Base-by-base conservation (phyloP, 2,888 invertebrate species). In the Hemaris fuciformis region DNA sequence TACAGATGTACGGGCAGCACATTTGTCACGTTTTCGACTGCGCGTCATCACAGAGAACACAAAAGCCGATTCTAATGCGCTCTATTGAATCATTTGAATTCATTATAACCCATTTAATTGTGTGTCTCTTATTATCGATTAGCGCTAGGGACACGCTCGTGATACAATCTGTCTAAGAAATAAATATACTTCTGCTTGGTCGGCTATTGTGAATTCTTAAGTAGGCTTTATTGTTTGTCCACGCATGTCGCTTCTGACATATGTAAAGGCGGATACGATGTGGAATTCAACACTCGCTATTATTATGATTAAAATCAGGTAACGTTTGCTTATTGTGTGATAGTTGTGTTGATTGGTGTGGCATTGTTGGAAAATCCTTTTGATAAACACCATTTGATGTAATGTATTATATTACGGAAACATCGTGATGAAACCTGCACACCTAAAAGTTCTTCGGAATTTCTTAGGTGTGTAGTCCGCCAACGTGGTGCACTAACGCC, bases 111-210 rank as follows among this genome's bases (percentile, higher is more conserved):
- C 53, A 53, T 63, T 45, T 56, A 43, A 63, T 63, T 63, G 48
- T 58, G 43, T 61, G 38, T 38, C 63, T 61, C 57, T 59, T 58
- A 59, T 59, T 64, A 65, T 63, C 66, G 68, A 70, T 72, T 70
- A 70, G 60, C 58, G 62, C 63, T 58, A 63, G 63, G 67, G 64
- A 73, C 63, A 66, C 65, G 69, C 62, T 64, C 60, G 60, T 60
- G 57, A 67, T 62, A 71, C 68, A 65, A 70, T 75, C 68, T 69
- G 65, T 66, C 62, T 64, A 63, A 62, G 57, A 65, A 71, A 64
- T 68, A 66, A 43, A n/a, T 70, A 53, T 69, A 63, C 61, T 65
- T 27, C 31, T 31, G 62, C 25, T n/a, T n/a, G n/a, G 63, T 62
- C 60, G 56, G 65, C 57, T 63, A 66, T 58, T 62, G 61, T 64